Evolutionary conservation across 2,113 vertebrate genomes (phyloP).

Genomic region (Embiotoca jacksoni): DNA sequence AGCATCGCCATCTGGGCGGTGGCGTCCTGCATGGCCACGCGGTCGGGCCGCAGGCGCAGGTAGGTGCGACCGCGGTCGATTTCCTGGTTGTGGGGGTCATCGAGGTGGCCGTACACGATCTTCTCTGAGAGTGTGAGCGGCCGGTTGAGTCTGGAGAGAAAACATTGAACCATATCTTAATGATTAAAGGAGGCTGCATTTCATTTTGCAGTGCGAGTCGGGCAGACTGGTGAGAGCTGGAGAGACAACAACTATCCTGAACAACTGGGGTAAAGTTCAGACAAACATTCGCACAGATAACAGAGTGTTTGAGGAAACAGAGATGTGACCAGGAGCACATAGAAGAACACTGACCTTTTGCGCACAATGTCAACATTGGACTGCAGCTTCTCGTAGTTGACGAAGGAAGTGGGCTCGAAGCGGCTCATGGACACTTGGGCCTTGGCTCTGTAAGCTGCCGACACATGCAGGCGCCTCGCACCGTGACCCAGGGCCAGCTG

Average conservation of each 20-base stretch:
- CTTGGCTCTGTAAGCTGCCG: slow-evolving; percentile 89
- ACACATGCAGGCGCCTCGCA: slow-evolving; percentile 90
- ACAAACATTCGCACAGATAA: slow-evolving; percentile 32
- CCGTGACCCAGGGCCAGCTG: slow-evolving; percentile 91
- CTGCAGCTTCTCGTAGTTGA: slow-evolving; percentile 90
- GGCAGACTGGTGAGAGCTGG: not conserved
- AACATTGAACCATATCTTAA: not conserved
- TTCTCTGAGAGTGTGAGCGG: slow-evolving; percentile 97
- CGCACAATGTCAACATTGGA: slow-evolving; percentile 91
- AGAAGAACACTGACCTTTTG: slow-evolving; percentile 87
- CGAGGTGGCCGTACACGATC: slow-evolving; percentile 96
- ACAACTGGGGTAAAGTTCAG: slow-evolving; percentile 28
- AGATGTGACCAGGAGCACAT: not conserved
- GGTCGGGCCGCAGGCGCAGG: slow-evolving; percentile 93
- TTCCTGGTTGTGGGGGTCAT: slow-evolving; percentile 92
- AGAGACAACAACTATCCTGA: not conserved
- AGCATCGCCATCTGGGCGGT: slow-evolving; percentile 99
- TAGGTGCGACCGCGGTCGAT: slow-evolving; percentile 94
- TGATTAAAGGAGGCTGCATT: not conserved
- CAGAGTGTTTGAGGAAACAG: not conserved
- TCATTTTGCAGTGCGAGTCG: not conserved
- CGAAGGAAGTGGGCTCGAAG: slow-evolving; percentile 90
- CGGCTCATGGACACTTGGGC: slow-evolving; percentile 96
- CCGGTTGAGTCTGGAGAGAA: slow-evolving; percentile 87
- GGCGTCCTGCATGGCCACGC: slow-evolving; percentile 98